Conservation (phyloP, 1,140 invertebrate species). For the Temnothorax longispinosus region DNA sequence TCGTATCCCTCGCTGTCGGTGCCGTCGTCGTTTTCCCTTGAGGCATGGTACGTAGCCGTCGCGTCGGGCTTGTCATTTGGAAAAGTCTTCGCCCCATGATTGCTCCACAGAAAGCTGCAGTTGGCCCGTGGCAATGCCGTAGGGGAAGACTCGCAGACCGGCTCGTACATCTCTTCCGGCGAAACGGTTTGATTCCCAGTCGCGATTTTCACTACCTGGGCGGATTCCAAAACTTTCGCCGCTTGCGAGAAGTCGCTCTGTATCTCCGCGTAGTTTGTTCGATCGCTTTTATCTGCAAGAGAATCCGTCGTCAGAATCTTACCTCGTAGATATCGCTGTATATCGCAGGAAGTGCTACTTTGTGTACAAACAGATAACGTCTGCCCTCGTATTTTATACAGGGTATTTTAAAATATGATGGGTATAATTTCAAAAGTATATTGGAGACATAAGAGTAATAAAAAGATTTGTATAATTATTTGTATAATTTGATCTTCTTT, state of each 20-base stretch:
- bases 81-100: slow-evolving; percentile 29
- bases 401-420: background rate
- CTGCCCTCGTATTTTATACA: background rate
- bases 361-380: background rate
- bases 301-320: background rate
- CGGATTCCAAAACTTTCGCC: slow-evolving; percentile 67
- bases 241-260: slow-evolving; percentile 41
- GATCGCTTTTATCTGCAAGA: slow-evolving; percentile 50
- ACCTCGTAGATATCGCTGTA: background rate
- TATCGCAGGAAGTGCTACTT: background rate
- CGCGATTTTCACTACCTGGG: slow-evolving; percentile 68
- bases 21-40: slow-evolving; percentile 40
- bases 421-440: background rate
- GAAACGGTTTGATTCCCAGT: slow-evolving; percentile 58
- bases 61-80: background rate
- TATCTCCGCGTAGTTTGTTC: slow-evolving; percentile 51
- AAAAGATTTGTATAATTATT: background rate
- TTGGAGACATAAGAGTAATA: background rate
- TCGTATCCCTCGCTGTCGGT: slow-evolving; percentile 64
- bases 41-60: background rate
- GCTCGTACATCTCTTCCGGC: slow-evolving; percentile 65
- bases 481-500: background rate
- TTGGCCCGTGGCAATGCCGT: slow-evolving; percentile 67
- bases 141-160: slow-evolving; percentile 54
- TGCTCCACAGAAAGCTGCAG: slow-evolving; percentile 80